These are phyloP conservation scores for Caenorhabditis inopinata DNA, from an alignment of 1,140 invertebrate species.

Conservation along the genomic window DNA sequence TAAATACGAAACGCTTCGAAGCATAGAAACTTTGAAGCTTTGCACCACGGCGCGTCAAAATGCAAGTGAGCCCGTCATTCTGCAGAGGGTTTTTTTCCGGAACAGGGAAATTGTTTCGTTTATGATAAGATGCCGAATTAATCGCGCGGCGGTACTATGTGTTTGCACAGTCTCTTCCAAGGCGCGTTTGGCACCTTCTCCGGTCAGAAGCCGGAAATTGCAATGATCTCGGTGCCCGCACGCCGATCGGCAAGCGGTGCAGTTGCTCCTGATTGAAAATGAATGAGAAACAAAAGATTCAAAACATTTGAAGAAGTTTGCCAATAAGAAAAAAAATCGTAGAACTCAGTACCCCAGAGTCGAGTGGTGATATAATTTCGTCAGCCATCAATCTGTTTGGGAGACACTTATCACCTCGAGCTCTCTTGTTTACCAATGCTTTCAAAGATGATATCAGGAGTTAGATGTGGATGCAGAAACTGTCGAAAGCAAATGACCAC, in stretches of 20 bases:
- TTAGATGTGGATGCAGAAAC: neutral
- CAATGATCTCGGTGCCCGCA: neutral
- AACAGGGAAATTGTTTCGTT: constrained; percentile 34
- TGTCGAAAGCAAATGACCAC: neutral
- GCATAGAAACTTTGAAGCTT: no score
- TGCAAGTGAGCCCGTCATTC: constrained; percentile 4
- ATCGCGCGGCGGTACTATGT: neutral
- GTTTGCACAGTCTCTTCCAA: neutral
- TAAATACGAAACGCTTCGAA: neutral
- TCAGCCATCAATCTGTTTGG: neutral
- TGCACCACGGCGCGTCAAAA: neutral
- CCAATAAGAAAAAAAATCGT: neutral
- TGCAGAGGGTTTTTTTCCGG: constrained; percentile 3
- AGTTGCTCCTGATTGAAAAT: constrained; percentile 13
- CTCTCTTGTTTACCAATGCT: neutral
- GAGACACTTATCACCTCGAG: constrained; percentile 22
- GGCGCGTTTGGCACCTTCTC: constrained; percentile 12
- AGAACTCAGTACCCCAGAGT: neutral
- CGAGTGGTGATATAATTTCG: constrained; percentile 13
- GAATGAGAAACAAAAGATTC: constrained; percentile 23
- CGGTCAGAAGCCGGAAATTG: constrained; percentile 15
- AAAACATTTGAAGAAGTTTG: neutral
- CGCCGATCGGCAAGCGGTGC: neutral
- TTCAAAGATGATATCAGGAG: neutral
- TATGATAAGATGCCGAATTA: constrained; percentile 28